These are phyloP conservation scores for Indicator indicator DNA, from an alignment of 2,113 vertebrate species.

Conservation along the genomic window DNA sequence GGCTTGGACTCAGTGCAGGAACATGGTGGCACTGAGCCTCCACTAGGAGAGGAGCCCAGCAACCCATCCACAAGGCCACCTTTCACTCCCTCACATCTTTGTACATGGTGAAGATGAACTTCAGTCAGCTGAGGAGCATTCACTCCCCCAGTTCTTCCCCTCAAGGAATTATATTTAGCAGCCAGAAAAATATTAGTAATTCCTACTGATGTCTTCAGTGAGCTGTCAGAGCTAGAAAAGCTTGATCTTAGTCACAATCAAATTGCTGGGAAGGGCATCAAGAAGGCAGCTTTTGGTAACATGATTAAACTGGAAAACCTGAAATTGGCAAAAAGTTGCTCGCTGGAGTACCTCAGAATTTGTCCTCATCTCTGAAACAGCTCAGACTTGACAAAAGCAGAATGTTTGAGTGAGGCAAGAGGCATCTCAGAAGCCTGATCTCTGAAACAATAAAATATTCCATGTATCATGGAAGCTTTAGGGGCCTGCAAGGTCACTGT, in stretches of 20 bases:
- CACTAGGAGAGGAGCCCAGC: constrained; percentile 64
- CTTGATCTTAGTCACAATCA: constrained; percentile 75
- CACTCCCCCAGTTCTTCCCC: constrained; percentile 58
- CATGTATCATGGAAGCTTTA: constrained; percentile 59
- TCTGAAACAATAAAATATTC: constrained; percentile 72
- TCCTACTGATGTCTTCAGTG: constrained; percentile 65
- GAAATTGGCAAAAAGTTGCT: constrained; percentile 74
- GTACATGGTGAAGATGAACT: constrained; percentile 64
- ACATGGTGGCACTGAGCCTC: constrained; percentile 63
- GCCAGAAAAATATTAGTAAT: constrained; percentile 75
- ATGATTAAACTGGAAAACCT: constrained; percentile 76
- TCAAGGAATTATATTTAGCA: constrained; percentile 76
- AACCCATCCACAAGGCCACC: background rate
- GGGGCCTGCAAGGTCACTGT: constrained; percentile 34
- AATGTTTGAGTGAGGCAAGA: constrained; percentile 68
- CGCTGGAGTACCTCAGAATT: constrained; percentile 62
- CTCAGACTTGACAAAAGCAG: constrained; percentile 74
- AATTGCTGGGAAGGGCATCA: constrained; percentile 72
- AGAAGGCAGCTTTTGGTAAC: constrained; percentile 62
- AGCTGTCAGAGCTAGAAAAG: constrained; percentile 70
- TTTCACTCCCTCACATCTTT: constrained; percentile 58
- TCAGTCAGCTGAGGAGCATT: constrained; percentile 55
- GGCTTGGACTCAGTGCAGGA: constrained; percentile 34
- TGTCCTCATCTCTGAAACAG: constrained; percentile 69
- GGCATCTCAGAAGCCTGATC: constrained; percentile 53